phyloP scores from a whole-genome alignment of 2,888 invertebrate species.

The Tetanocera ferruginea region DNA sequence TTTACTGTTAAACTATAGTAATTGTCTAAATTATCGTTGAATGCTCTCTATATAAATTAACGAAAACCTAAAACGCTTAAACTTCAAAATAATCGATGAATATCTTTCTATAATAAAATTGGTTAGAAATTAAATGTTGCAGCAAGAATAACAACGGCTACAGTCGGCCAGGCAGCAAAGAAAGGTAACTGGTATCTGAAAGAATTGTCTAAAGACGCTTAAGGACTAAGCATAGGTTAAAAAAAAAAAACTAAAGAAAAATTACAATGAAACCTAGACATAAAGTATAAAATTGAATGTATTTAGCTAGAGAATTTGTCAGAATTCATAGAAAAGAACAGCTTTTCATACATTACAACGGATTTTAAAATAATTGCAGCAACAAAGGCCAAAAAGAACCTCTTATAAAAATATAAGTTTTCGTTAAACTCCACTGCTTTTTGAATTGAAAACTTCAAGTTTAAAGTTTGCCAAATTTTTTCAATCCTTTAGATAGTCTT shows the following conservation, averaged over 20 bases:
- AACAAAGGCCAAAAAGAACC: too few relatives aligned
- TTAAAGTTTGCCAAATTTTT: too few relatives aligned
- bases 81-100: conserved; percentile 8
- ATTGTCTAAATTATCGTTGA: conserved; percentile 33
- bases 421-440: too few relatives aligned
- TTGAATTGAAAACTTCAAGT: too few relatives aligned
- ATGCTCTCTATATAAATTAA: conserved; percentile 6
- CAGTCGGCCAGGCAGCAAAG: neutral
- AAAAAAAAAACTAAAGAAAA: neutral
- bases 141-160: too few relatives aligned
- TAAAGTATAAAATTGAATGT: neutral
- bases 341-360: too few relatives aligned
- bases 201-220: neutral
- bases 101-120: neutral
- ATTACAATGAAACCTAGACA: neutral
- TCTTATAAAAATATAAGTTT: too few relatives aligned
- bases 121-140: neutral
- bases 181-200: neutral
- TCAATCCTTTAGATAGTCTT: too few relatives aligned
- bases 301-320: neutral
- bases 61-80: conserved; percentile 36
- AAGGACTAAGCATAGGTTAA: neutral
- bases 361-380: too few relatives aligned
- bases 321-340: too few relatives aligned
- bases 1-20: conserved; percentile 27